Conservation (phyloP, 2,113 vertebrate species). For the Eubucco bourcierii region DNA sequence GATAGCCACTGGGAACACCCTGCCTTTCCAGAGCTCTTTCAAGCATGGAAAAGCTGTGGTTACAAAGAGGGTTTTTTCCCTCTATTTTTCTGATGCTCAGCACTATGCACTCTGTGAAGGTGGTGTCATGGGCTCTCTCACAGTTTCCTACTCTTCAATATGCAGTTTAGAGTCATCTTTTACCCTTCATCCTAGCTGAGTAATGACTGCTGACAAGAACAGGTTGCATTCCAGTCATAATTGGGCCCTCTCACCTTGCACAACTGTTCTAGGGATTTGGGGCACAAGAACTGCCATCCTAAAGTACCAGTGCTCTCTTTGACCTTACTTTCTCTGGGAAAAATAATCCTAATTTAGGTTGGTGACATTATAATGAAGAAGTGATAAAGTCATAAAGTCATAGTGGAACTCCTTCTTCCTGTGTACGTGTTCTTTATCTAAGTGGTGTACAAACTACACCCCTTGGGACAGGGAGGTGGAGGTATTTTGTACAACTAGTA, state of each 20-base stretch:
- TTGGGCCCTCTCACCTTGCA: not conserved
- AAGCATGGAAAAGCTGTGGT: not conserved
- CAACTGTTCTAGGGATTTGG: not conserved
- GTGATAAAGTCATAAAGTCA: not conserved
- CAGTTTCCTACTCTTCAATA: not conserved
- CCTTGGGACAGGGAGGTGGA: too few species aligned
- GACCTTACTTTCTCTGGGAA: not conserved
- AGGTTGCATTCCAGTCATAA: not conserved
- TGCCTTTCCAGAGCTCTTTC: not conserved
- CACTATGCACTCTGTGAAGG: not conserved
- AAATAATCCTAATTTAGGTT: not conserved
- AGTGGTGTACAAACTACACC: not conserved
- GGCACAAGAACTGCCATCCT: not conserved
- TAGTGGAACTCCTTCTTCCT: not conserved
- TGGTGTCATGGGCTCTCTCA: not conserved
- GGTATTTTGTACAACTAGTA: not conserved
- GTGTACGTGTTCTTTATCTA: not conserved
- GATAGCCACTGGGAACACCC: constrained; percentile 11
- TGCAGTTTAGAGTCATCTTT: not conserved
- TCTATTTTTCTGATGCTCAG: not conserved
- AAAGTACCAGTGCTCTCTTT: not conserved
- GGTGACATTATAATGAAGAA: not conserved
- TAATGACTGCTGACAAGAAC: not conserved
- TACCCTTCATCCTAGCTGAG: not conserved
- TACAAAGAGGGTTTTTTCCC: not conserved